Evolutionary conservation across 2,888 invertebrate species (phyloP), one percentile per base, ranked within the genome.

Genomic region (Tolmerus cingulatus): DNA sequence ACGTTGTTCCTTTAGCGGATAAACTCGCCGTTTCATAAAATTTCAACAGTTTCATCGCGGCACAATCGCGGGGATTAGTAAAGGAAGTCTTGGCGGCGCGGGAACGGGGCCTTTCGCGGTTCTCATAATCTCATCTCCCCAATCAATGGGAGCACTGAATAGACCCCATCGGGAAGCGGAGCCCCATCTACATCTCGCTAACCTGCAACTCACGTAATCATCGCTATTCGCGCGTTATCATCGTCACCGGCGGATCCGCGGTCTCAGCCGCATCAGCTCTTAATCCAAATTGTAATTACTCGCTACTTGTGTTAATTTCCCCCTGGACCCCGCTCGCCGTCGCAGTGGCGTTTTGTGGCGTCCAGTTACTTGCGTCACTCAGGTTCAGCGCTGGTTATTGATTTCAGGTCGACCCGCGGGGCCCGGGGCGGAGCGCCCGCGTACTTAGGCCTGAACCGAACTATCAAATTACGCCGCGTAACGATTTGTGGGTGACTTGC

Each of bases 271-370:
- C 74, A 85, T 74, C 85, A 74, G 74, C 85, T 85, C 85, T 66
- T 85, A 85, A 85, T 85, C 74, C 88, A 88, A 88, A 89, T 90
- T 89, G 89, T 90, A 90, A 90, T 90, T 90, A 90, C 89, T 89
- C 89, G 89, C 90, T 90, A 90, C 90, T 90, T 90, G 90, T 89
- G 89, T 90, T 90, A 89, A 89, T 87, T 89, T 89, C 88, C 86
- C 88, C 77, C 87, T 88, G 87, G 87, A 88, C 88, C 87, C 86
- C 89, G 87, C 88, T 88, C 87, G 88, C n/a, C 87, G 85, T 86
- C 89, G 40, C 40, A 40, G 40, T 40, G 12, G 40, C 40, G 40
- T 88, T 87, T 88, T 85, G 86, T 51, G 23, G 79, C 81, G 9
- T 57, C 85, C 57, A 87, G 87, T 74, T 86, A 66, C 88, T 86